Conservation (phyloP, 2,888 invertebrate species). For the Trissoscelio sp. region DNA sequence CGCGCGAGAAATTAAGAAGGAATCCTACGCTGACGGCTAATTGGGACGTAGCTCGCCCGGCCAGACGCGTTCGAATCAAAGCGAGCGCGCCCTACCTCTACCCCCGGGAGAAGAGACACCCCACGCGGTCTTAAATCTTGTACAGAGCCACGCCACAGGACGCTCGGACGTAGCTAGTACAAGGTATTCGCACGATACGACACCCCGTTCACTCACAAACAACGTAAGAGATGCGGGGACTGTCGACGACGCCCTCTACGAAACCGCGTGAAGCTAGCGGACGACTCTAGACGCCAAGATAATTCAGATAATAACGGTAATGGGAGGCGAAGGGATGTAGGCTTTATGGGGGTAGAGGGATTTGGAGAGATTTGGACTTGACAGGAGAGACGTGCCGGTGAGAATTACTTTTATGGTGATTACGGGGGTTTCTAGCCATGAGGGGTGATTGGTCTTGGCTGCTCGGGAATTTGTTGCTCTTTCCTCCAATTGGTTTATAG, state of each 20-base stretch:
- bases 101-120: conserved; percentile 69
- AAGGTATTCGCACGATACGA: conserved; percentile 76
- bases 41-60: conserved; percentile 12
- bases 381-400: conserved; percentile 23
- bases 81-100: conserved; percentile 5
- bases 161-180: conserved; percentile 62
- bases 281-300: conserved; percentile 42
- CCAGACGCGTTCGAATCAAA: conserved; percentile 30
- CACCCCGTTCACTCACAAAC: conserved; percentile 82
- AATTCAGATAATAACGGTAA: conserved; percentile 56
- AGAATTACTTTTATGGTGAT: conserved; percentile 27
- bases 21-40: conserved; percentile 27
- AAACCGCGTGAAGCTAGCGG: conserved; percentile 19
- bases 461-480: neutral
- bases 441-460: neutral
- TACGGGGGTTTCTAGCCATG: neutral
- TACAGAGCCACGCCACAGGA: conserved; percentile 71
- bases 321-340: conserved; percentile 2
- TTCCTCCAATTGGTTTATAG: too few species aligned
- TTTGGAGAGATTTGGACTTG: conserved; percentile 15
- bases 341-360: conserved; percentile 25
- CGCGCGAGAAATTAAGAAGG: conserved; percentile 54
- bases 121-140: conserved; percentile 75
- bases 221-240: conserved; percentile 71
- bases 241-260: conserved; percentile 61